Conservation (phyloP, 2,113 vertebrate genomes). For the Atherinomorus stipes region DNA sequence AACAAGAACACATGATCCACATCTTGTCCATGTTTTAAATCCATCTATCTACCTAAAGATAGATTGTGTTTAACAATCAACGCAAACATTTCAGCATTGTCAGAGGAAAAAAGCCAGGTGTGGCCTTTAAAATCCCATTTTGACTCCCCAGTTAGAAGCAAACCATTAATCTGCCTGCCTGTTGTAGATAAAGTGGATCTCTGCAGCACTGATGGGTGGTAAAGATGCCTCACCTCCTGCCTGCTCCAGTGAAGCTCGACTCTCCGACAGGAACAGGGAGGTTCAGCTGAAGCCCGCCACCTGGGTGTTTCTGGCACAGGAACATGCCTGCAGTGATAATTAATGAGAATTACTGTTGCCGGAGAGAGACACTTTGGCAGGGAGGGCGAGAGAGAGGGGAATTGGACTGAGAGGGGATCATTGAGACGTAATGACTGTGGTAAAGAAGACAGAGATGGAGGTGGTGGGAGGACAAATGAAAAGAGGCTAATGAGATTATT, state of each 20-base stretch:
- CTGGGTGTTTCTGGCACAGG: slow-evolving; percentile 53
- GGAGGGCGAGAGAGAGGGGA: slow-evolving; percentile 20
- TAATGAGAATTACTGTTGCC: slow-evolving; percentile 65
- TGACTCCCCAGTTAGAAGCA: slow-evolving; percentile 1
- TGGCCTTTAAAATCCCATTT: neutral
- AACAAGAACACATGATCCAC: no score
- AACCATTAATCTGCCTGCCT: slow-evolving; percentile 16
- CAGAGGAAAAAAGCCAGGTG: no score
- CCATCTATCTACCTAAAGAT: no score
- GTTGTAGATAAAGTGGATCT: neutral
- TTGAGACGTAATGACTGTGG: slow-evolving; percentile 61
- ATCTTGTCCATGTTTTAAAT: no score
- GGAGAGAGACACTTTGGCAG: slow-evolving; percentile 56
- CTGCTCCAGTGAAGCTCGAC: slow-evolving; percentile 10
- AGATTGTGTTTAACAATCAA: no score
- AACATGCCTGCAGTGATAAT: slow-evolving; percentile 68
- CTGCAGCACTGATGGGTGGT: neutral
- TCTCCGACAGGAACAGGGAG: slow-evolving; percentile 20
- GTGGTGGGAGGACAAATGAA: slow-evolving; percentile 56
- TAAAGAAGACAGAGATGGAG: slow-evolving; percentile 50
- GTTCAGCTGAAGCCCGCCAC: slow-evolving; percentile 52
- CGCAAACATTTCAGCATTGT: no score
- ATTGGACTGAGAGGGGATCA: slow-evolving; percentile 46
- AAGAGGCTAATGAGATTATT: slow-evolving; percentile 60
- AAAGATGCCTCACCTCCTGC: slow-evolving; percentile 35